These are phyloP conservation scores for Drosophila paramelanica DNA, from an alignment of 2,888 invertebrate genomes.

Conservation along the genomic window DNA sequence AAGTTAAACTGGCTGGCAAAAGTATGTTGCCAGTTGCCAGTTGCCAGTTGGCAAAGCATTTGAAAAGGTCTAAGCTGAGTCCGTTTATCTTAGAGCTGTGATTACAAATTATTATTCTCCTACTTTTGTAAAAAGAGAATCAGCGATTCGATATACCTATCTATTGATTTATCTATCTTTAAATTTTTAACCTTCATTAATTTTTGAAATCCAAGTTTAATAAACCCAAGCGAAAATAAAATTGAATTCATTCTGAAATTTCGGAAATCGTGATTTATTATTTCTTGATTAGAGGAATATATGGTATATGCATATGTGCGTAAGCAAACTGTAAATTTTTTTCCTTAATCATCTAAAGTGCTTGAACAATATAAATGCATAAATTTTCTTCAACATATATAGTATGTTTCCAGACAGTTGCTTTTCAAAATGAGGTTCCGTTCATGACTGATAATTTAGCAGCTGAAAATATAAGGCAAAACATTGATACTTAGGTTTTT, in stretches of 20 bases:
- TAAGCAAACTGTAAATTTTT: not conserved
- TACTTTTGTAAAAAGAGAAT: not conserved
- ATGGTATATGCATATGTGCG: not conserved
- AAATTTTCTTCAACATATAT: not conserved
- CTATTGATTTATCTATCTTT: not conserved
- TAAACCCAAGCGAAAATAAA: not conserved
- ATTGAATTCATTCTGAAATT: not conserved
- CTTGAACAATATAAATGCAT: constrained; percentile 10
- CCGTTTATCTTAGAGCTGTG: not conserved
- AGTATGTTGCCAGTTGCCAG: constrained; percentile 9
- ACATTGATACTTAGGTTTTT: not conserved
- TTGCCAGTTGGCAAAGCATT: constrained; percentile 11
- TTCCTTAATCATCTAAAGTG: constrained; percentile 11
- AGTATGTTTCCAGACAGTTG: constrained; percentile 4
- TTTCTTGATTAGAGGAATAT: constrained; percentile 5
- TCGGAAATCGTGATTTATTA: constrained; percentile 12
- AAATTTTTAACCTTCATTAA: not conserved
- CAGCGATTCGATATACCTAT: not conserved
- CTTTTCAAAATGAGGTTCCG: not conserved
- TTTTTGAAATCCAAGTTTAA: not conserved
- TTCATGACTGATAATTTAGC: not conserved
- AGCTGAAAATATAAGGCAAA: constrained; percentile 5
- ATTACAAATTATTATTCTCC: not conserved
- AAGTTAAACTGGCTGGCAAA: constrained; percentile 20
- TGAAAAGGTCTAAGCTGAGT: not conserved